Evolutionary conservation across 2,888 invertebrate genomes (phyloP).

Genomic region (Unio pictorum): DNA sequence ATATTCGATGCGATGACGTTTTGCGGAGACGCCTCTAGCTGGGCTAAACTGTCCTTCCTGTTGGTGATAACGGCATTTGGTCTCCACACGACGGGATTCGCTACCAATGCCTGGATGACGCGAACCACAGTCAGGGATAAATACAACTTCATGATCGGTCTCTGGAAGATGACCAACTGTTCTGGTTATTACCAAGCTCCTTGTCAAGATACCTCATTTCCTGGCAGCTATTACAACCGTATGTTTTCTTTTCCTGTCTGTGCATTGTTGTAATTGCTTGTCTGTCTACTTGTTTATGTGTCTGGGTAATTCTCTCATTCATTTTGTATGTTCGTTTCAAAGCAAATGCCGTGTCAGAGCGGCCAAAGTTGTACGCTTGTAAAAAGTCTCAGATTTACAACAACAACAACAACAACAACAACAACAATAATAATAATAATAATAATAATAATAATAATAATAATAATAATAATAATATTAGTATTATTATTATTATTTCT

Average conservation of each 20-base stretch:
- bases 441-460: no score
- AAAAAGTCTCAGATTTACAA: no score
- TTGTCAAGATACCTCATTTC: slow-evolving; percentile 18
- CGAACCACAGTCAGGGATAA: slow-evolving; percentile 28
- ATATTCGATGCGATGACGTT: slow-evolving; percentile 19
- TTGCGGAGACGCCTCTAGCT: slow-evolving; percentile 35
- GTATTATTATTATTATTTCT: no score
- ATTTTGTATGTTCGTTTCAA: no score
- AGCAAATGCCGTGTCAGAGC: no score
- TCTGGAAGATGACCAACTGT: slow-evolving; percentile 38
- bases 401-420: no score
- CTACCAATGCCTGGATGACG: slow-evolving; percentile 43
- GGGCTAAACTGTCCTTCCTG: slow-evolving; percentile 33
- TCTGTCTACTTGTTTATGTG: neutral
- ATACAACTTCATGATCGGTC: slow-evolving; percentile 27
- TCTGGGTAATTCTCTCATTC: no score
- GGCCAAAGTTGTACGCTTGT: no score
- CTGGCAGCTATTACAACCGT: slow-evolving; percentile 11
- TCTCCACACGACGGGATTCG: slow-evolving; percentile 28
- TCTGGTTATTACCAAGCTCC: slow-evolving; percentile 31
- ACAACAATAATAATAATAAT: no score
- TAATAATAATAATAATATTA: no score
- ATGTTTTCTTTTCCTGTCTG: neutral
- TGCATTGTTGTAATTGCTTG: neutral
- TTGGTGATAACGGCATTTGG: slow-evolving; percentile 23